Base-by-base conservation (phyloP, 2,888 invertebrate species). In the Eristalinus aeneus region DNA sequence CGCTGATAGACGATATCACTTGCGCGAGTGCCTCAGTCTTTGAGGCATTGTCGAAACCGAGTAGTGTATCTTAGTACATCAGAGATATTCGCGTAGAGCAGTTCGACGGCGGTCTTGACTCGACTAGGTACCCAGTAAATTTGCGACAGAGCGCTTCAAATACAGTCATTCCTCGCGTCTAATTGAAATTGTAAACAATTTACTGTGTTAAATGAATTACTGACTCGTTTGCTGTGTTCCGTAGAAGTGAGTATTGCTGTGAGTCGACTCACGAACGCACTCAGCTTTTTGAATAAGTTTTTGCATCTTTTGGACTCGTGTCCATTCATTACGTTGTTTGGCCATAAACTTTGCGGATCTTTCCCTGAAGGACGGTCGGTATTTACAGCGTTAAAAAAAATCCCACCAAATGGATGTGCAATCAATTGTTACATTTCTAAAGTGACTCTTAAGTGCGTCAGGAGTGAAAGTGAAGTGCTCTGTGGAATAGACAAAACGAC, bases 161-260 rank as follows among this genome's bases (percentile, higher is more conserved):
- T 11, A 46, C 22, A 46, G 60, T 20, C 16, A 16, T 71, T 23
- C 39, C 32, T 1, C 2, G 20, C 36, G 2, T 22, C 34, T 71
- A 77, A 77, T 69, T 77, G 63, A 77, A 77, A 78, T 65, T 58
- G 58, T 72, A 71, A 72, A 64, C 31, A 78, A 72, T 46, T 71
- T 65, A 23, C 9, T 23, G 23, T 23, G 69, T 60, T 76, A 77
- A 67, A 60, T 22, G 31, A 75, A 77, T 77, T 64, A 71, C 39
- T 77, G 56, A 63, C 11, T 32, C 16, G 20, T 16, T 54, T 23
- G 20, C 23, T 53, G 22, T 53, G 22, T 46, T 16, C 16, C n/a
- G 46, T 46, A 46, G 46, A 46, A 46, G 46, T 46, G 46, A 46
- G 46, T 46, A 46, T 39, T n/a, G 12, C n/a, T n/a, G n/a, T 5